Percentiles rank a stretch among this genome's conserved stretches.
Conservation (phyloP, 2,113 vertebrate species). For the Todiramphus saurophagus region DNA sequence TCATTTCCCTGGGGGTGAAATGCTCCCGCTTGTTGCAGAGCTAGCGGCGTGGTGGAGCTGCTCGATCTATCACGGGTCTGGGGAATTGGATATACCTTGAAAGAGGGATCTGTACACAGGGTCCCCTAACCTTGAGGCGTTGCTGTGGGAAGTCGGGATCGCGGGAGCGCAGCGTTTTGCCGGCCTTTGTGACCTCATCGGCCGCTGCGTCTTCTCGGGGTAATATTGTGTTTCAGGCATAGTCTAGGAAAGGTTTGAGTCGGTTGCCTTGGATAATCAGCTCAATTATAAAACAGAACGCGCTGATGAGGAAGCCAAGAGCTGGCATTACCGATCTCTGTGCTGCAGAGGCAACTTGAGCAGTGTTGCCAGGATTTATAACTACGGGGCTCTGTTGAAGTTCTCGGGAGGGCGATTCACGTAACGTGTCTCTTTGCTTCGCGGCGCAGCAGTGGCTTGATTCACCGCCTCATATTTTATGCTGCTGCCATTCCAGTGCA, state of each 20-base stretch:
- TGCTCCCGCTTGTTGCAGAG: background rate
- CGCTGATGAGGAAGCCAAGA: background rate
- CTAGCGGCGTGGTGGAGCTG: background rate
- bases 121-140: accelerated
- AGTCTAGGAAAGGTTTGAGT: slow-evolving; percentile 21
- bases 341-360: background rate
- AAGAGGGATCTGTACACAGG: background rate
- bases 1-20: background rate
- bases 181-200: background rate
- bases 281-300: slow-evolving; percentile 3
- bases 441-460: background rate
- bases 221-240: slow-evolving; percentile 4
- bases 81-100: slow-evolving; percentile 22
- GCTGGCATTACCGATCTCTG: background rate
- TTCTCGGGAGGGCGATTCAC: slow-evolving; percentile 13
- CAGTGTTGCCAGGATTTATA: slow-evolving; percentile 2
- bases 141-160: background rate
- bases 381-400: background rate
- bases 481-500: background rate
- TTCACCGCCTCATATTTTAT: slow-evolving; percentile 30
- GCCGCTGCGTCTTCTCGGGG: background rate
- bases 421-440: slow-evolving; percentile 14
- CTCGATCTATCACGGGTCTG: background rate
- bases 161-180: background rate
- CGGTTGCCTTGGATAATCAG: slow-evolving; percentile 4